phyloP scores from a whole-genome alignment of 2,113 vertebrate genomes.

The Gadus macrocephalus region DNA sequence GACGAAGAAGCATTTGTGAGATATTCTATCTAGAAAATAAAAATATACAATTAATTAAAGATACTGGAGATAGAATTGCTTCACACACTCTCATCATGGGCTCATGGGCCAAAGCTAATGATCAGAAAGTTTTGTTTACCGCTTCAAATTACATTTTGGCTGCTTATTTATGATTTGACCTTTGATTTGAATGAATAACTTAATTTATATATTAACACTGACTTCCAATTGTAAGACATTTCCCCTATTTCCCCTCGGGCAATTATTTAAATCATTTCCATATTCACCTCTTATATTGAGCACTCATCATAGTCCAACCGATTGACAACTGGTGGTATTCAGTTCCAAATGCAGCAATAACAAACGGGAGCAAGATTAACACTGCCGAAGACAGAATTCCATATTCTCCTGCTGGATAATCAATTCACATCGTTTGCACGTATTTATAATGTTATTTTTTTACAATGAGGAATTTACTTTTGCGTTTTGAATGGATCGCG shows the following conservation, averaged over 20 bases:
- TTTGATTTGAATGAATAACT: constrained; percentile 4
- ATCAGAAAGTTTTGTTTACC: background rate
- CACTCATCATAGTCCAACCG: background rate
- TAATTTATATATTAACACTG: background rate
- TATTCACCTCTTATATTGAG: constrained; percentile 31
- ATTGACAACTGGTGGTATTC: constrained; percentile 16
- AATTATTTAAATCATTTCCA: constrained; percentile 20
- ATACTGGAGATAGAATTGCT: background rate
- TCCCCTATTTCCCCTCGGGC: background rate
- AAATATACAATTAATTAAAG: background rate
- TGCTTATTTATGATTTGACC: background rate
- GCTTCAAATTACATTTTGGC: background rate
- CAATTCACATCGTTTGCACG: background rate
- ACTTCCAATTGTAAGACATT: background rate
- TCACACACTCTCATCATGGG: background rate
- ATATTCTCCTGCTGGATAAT: background rate
- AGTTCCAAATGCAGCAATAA: background rate
- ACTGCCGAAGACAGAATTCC: background rate
- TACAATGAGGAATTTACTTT: background rate
- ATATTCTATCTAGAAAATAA: too few relatives aligned
- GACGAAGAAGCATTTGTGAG: background rate
- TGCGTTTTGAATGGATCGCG: background rate
- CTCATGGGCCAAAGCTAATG: background rate
- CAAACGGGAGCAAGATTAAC: background rate
- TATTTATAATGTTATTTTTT: background rate